A percentile compares a stretch with the other conserved stretches of the same genome.
Conservation (phyloP, 2,888 invertebrate species). For the Sarcophaga variegata region DNA sequence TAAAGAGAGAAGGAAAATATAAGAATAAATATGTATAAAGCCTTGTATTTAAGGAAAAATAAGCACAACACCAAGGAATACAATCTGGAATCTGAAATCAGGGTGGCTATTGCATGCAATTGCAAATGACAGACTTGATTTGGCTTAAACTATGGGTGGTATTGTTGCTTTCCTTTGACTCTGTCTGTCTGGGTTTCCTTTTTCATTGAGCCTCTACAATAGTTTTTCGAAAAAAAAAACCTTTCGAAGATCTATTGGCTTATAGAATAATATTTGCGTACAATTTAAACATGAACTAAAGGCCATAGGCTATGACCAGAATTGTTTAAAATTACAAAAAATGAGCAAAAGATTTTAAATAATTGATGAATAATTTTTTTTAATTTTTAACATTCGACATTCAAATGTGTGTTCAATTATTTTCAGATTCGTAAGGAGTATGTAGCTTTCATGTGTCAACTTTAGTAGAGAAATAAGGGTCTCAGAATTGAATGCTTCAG, state of each 20-base stretch:
- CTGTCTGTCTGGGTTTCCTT: not conserved
- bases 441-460: no score
- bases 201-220: not conserved
- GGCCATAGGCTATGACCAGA: not conserved
- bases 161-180: not conserved
- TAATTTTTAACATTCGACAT: no score
- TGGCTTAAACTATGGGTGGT: not conserved
- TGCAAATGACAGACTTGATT: slow-evolving; percentile 18
- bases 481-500: no score
- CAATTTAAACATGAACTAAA: not conserved
- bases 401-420: no score
- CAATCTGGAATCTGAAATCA: not conserved
- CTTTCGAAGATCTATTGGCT: not conserved
- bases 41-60: not conserved
- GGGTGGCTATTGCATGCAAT: not conserved
- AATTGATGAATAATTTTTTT: no score
- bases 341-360: no score
- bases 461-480: no score
- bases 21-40: not conserved
- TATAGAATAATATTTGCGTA: no score
- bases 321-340: not conserved
- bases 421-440: no score
- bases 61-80: not conserved
- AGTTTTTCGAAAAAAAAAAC: no score
- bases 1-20: not conserved